Evolutionary conservation across 2,797 vertebrate species (phyloP).

Genomic region (Alauda arvensis): DNA sequence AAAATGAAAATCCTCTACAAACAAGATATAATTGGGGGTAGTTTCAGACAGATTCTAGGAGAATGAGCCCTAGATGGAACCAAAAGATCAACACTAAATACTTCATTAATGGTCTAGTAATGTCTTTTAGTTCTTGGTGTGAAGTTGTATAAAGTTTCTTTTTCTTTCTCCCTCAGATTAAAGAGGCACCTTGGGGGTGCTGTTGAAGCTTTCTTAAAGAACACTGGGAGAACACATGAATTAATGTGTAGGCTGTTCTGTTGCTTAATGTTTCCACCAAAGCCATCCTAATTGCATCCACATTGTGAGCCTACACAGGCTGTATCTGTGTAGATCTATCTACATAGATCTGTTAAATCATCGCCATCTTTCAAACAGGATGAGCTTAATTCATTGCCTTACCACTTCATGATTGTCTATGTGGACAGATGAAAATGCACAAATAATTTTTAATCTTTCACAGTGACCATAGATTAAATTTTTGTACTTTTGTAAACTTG

Average conservation of each 20-base stretch:
- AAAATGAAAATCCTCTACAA: not conserved
- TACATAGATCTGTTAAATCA: not conserved
- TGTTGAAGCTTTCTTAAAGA: not conserved
- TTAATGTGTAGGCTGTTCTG: not conserved
- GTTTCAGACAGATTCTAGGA: not conserved
- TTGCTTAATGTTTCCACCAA: not conserved
- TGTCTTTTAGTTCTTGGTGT: not conserved
- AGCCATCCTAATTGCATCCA: not conserved
- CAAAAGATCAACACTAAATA: not conserved
- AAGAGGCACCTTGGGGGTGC: not conserved
- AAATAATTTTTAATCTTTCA: not conserved
- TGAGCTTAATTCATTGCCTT: not conserved
- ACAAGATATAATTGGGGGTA: not conserved
- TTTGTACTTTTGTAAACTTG: not conserved
- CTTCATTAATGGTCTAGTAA: not conserved
- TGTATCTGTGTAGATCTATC: no score
- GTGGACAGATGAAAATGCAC: not conserved
- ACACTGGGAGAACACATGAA: not conserved
- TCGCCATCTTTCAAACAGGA: not conserved
- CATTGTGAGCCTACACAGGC: not conserved
- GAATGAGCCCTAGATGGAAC: not conserved
- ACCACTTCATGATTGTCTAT: not conserved
- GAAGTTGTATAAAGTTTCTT: not conserved
- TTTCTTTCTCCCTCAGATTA: not conserved
- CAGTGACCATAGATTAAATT: not conserved